Conservation (phyloP, 1,140 invertebrate species). For the Pectinophora gossypiella region DNA sequence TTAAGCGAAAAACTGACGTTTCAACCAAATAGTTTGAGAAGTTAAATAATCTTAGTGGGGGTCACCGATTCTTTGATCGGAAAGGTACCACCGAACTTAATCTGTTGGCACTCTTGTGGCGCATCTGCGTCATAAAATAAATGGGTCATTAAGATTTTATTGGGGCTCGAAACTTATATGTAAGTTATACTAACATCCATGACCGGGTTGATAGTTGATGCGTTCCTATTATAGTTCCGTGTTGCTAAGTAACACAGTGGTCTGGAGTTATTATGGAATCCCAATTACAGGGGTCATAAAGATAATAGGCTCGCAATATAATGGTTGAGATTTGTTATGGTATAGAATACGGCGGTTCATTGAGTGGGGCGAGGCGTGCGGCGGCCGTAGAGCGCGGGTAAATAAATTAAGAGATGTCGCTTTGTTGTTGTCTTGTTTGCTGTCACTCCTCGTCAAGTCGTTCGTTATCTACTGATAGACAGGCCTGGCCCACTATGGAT, state of each 20-base stretch:
- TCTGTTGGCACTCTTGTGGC: not conserved
- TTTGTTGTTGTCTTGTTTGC: constrained; percentile 5
- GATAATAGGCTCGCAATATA: constrained; percentile 24
- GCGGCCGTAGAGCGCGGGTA: constrained; percentile 42
- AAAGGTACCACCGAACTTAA: not conserved
- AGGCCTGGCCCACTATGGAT: not conserved
- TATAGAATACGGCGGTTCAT: constrained; percentile 53
- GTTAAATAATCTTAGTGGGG: not conserved
- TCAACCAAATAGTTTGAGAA: too few relatives aligned
- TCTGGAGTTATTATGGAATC: not conserved
- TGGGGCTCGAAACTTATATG: not conserved
- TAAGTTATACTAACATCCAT: not conserved
- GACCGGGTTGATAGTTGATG: not conserved
- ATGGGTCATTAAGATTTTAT: not conserved
- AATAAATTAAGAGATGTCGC: constrained; percentile 48
- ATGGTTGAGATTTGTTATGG: constrained; percentile 39
- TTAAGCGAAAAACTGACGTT: not conserved
- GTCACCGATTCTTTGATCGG: not conserved
- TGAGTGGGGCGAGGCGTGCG: constrained; percentile 28
- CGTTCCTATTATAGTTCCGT: not conserved
- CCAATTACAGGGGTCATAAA: constrained; percentile 12
- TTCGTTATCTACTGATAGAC: not conserved
- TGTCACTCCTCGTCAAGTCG: not conserved
- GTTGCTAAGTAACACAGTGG: not conserved
- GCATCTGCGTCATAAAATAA: not conserved